These are phyloP conservation scores for Pelobates fuscus DNA, from an alignment of 2,113 vertebrate genomes.

Conservation along the genomic window DNA sequence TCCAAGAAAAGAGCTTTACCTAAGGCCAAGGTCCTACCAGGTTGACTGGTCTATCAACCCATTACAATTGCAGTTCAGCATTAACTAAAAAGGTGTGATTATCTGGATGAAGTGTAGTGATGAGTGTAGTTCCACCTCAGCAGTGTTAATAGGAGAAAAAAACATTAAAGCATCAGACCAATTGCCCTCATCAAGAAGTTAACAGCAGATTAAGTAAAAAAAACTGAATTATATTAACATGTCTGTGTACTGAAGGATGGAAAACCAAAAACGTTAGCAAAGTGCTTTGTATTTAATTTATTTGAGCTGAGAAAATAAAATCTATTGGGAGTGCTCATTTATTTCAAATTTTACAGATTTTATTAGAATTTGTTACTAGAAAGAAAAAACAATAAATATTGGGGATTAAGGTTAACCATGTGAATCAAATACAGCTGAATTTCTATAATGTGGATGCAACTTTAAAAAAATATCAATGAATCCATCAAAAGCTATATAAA, in stretches of 20 bases:
- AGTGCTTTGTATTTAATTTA: too few species aligned
- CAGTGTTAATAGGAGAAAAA: not conserved
- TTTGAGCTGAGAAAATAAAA: too few species aligned
- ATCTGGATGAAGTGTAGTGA: constrained; percentile 8
- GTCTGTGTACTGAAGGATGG: not conserved
- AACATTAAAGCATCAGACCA: constrained; percentile 2
- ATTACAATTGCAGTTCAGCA: not conserved
- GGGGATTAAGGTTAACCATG: too few species aligned
- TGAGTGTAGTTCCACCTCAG: not conserved
- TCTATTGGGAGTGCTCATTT: too few species aligned
- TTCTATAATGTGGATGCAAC: too few species aligned
- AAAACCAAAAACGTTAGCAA: not conserved
- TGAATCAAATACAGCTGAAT: too few species aligned
- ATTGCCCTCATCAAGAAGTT: constrained; percentile 4
- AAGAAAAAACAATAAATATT: too few species aligned
- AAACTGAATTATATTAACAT: not conserved
- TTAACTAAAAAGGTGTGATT: constrained; percentile 1
- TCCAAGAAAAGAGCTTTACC: not conserved
- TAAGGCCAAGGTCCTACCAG: not conserved
- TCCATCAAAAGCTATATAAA: too few species aligned
- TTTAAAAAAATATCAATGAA: too few species aligned
- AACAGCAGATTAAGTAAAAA: not conserved
- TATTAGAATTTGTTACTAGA: too few species aligned
- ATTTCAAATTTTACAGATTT: too few species aligned
- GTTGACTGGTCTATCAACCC: not conserved